Base-by-base conservation (phyloP, 2,797 vertebrate genomes). In the Alcedo atthis region DNA sequence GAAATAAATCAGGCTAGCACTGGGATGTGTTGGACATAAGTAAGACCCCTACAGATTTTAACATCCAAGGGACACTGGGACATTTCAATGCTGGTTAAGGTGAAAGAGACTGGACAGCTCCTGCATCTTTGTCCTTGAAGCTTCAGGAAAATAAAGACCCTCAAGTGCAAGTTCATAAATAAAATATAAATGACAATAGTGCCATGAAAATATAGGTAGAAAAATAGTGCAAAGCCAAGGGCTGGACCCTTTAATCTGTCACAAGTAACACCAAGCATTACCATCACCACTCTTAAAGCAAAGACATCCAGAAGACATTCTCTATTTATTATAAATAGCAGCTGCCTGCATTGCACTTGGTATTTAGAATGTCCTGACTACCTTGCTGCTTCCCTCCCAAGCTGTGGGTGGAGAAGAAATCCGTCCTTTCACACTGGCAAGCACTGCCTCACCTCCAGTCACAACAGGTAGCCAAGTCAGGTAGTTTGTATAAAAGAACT, bases 201-300 rank as follows among this genome's bases (percentile, higher is more conserved):
- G 92, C 81, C 86, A 85, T 81, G 94, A 95, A 96, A 90, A 83
- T 1, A 0, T 83, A 90, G 55, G 48, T 89, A 96, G 93, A 96
- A 96, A 96, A 96, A 92, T 40, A 94, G 93, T 94, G 90, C 90
- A 95, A 96, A 94, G 94, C 81, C 75, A 91, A 92, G 81, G 78
- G 86, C 86, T 87, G 78, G 90, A 93, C 81, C 87, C 73, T 78
- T 90, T 54, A 78, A 94, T 92, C 87, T 92, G 84, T 90, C 86
- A 81, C 77, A 67, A 89, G 66, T 87, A 93, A 74, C 76, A 76
- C 45, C 76, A 69, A 85, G 76, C 90, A 89, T 63, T 80, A 81
- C 77, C 57, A 70, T 86, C 68, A 82, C 73, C 15, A 37, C 81
- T 93, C 19, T 82, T 89, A 71, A 91, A 80, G 64, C 78, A 85